Evolutionary conservation across 2,797 vertebrate species (phyloP), one percentile per base, ranked within the genome.

Genomic region (Mormyrus hasselquistii): DNA sequence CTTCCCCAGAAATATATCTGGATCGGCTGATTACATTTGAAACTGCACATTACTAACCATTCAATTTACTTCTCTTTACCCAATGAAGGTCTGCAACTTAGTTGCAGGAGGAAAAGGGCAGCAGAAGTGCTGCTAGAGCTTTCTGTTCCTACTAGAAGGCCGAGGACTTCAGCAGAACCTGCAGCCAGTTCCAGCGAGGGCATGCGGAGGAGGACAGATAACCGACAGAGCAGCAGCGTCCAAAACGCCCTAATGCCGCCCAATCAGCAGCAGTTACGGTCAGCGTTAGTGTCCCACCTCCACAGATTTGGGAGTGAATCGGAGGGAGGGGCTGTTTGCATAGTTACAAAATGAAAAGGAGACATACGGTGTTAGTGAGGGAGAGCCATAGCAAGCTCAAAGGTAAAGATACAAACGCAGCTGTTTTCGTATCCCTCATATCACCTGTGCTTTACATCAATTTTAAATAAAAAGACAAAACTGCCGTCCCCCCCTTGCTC

Each of bases 341-440:
- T 89, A 89, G 89, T 62, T 87, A 87, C 53, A 87, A 69, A 87
- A 57, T 79, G 29, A 22, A 57, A 44, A 87, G 29, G 53, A 25
- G 59, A 7, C 25, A n/a, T 34, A 19, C n/a, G 9, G 38, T 34
- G 22, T 19, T 38, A 49, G 85, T 49, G 47, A 52, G 9, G 50
- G 8, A 62, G 22, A 7, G 19, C 16, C 0, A 8, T 8, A 50
- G 25, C 7, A 29, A n/a, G 22, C 25, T 41, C 59, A 8, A 52
- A n/a, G 19, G 57, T 10, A 53, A 29, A 47, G n/a, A 25, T 69
- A n/a, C 9, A n/a, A 53, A 55, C 25, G 25, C 53, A 69, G 50
- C 8, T 8, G 19, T 25, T 25, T 44, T 57, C 41, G 38, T 4
- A n/a, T 41, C 6, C 83, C 44, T 86, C n/a, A 41, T 25, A 29